Evolutionary conservation across 2,113 vertebrate genomes (phyloP), one percentile per base, ranked within the genome.

Genomic region (Lepus timidus): DNA sequence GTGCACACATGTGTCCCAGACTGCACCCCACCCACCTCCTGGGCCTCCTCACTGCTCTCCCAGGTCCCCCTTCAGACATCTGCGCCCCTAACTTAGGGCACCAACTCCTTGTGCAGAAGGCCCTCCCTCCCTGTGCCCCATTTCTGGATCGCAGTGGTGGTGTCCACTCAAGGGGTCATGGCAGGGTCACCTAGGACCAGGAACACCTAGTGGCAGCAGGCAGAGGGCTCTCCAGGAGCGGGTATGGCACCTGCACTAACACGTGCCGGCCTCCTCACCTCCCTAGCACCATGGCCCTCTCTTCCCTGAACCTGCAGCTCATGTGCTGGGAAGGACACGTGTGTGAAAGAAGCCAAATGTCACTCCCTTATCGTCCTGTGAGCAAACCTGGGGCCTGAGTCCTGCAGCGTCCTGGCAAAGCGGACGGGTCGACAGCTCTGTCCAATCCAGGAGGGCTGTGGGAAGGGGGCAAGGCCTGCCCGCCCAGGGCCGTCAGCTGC

Each of bases 61-160:
- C n/a, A 31, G 1, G 3, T 11, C 9, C 49, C 51, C 20, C 20
- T 65, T 86, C 6, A 1, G 23, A 64, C n/a, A 16, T 33, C 62
- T 71, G 6, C 5, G 27, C 80, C 61, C 49, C 85, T 39, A 49
- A 61, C 36, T 17, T 20, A 68, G 39, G 65, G 44, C 58, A 17
- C 29, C 36, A 33, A n/a, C 92, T 76, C 86, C 75, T 33, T 76
- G 33, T 65, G 73, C 71, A 90, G 65, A 88, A 71, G 22, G 70
- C 25, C 29, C 49, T 83, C 51, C 67, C 16, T 25, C 51, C 67
- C 16, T 25, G 13, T 4, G 19, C 11, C 49, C 80, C 1, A 17
- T 73, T 49, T 91, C 33, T 58, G 20, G 58, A 65, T 9, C 55
- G 19, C 55, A 19, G 55, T 58, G 55, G 55, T 19, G 14, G 19